Base-by-base conservation (phyloP, 1,140 invertebrate species). In the Drosophila miranda region DNA sequence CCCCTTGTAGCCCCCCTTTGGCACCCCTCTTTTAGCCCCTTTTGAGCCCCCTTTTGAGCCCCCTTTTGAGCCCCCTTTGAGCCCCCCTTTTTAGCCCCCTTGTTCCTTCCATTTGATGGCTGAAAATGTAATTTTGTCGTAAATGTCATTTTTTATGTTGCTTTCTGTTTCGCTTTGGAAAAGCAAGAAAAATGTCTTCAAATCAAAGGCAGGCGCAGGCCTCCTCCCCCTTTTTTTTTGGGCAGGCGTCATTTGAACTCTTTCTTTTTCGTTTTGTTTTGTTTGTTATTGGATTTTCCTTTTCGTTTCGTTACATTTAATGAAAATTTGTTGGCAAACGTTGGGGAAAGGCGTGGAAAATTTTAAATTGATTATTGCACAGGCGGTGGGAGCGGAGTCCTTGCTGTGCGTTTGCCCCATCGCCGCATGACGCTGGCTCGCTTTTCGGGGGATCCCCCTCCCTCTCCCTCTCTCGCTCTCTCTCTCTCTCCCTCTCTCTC, bases 101-200 rank as follows among this genome's bases (percentile, higher is more conserved):
- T 41, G 21, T 16, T n/a, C 16, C 23, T 46, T 6, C 34, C 57
- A 7, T 63, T 55, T 49, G 54, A 58, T 69, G 64, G 62, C 64
- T 73, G 57, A 49, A 75, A 80, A 80, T 79, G 77, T 80, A 80
- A 80, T 80, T 80, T 80, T 80, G 77, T 76, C 77, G 77, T 76
- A 76, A 80, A 80, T 80, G 77, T 80, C 77, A 80, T 80, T 80
- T 80, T 80, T 80, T 80, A 80, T 80, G 77, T 80, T 76, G 46
- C 14, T 58, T 52, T 71, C 6, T 30, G 41, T 34, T 55, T 57
- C n/a, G 42, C 44, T 34, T 56, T 53, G 21, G 34, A 46, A 55
- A 49, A 42, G 5, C 30, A 69, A 76, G 78, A 81, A 81, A 81
- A 81, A 81, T 81, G 78, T 81, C 67, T 81, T 81, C 67, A 81